phyloP scores from a whole-genome alignment of 1,140 invertebrate genomes.

The Atta texana region DNA sequence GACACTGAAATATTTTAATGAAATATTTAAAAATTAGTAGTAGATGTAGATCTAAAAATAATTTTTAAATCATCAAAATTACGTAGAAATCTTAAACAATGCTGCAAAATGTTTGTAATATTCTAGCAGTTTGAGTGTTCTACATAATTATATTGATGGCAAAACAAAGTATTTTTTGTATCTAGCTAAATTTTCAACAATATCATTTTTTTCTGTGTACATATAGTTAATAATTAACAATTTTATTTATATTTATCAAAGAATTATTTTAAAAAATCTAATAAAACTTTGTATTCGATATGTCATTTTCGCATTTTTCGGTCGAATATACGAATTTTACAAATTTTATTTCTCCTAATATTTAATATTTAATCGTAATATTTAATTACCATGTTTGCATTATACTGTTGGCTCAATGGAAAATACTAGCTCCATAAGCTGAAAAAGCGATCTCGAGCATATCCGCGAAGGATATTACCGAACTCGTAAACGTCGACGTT shows the following conservation, averaged over 20 bases:
- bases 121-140: no score
- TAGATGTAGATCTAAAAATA: no score
- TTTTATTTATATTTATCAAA: not conserved
- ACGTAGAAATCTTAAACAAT: no score
- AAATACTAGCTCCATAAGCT: not conserved
- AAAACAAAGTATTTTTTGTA: no score
- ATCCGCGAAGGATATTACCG: constrained; percentile 29
- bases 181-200: no score
- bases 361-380: not conserved
- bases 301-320: not conserved
- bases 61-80: no score
- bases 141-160: no score
- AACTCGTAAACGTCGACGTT: constrained; percentile 63
- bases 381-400: not conserved
- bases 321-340: no score
- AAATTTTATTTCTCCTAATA: not conserved
- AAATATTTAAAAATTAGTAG: no score
- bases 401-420: not conserved
- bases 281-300: not conserved
- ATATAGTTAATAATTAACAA: not conserved
- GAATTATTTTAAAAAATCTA: not conserved
- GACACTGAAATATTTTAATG: no score
- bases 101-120: no score
- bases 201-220: no score
- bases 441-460: constrained; percentile 6